Base-by-base conservation (phyloP, 2,888 invertebrate species). In the Artemia sinica region DNA sequence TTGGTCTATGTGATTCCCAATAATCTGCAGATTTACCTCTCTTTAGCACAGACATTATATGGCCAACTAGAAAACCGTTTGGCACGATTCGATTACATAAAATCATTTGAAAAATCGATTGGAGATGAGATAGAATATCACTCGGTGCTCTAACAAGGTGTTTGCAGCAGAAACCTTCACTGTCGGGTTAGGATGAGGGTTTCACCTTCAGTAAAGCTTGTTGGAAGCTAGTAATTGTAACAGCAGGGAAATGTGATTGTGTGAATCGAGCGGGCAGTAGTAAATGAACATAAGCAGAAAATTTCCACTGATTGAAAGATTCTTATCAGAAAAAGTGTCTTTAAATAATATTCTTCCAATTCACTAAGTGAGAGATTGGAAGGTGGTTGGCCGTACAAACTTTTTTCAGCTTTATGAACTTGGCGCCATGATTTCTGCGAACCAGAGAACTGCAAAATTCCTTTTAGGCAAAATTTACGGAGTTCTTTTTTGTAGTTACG, bases 171-270 rank as follows among this genome's bases (percentile, higher is more conserved):
- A 18, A 18, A 18, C 18, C 18, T 18, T 18, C 18, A 18, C 18
- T 18, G 18, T 18, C 18, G 7, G 58, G 58, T n/a, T 3, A 52
- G 58, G 14, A n/a, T 7, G 7, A 52, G 7, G 58, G 58, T 52
- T 52, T 52, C 2, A 52, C 3, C 58, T 7, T 52, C 58, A 14
- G 3, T n/a, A 52, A n/a, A 52, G 13, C 58, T n/a, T n/a, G 58
- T n/a, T 52, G 7, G 13, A 52, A 5, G 14, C 58, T 18, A 18
- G 18, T 18, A 18, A 18, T 18, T 18, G 18, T 18, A 18, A 18
- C 18, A 18, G 18, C 18, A 18, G 18, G 18, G 18, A 71, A 63
- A 18, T 65, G 41, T 50, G 13, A 71, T 77, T 69, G 71, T 50
- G 58, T 71, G 71, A 71, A 71, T 68, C 8, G 63, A 68, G 49